Conservation (phyloP, 2,888 invertebrate species). For the Pasiphila rectangulata region DNA sequence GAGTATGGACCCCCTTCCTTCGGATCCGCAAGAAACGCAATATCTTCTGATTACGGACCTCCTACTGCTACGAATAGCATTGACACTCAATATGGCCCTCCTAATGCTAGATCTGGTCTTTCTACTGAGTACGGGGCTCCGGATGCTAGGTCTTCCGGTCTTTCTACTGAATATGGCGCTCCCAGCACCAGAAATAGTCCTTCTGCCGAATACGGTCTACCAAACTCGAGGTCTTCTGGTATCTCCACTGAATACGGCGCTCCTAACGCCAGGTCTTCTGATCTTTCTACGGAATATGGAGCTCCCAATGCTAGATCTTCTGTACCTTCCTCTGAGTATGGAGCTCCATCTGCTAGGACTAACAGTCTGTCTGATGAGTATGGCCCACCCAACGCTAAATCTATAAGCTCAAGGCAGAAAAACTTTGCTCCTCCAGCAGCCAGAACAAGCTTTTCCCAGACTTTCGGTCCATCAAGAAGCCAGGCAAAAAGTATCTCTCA, state of each 20-base stretch:
- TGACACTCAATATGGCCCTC: conserved; percentile 5
- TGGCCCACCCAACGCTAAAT: conserved; percentile 2
- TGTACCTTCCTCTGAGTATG: conserved; percentile 6
- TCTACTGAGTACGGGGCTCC: conserved; percentile 1
- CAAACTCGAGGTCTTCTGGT: conserved; percentile 12
- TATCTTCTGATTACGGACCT: conserved; percentile 9
- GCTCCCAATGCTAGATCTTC: conserved; percentile 2
- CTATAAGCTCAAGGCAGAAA: conserved; percentile 19
- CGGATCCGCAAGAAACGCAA: conserved; percentile 8
- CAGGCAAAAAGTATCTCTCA: conserved; percentile 22
- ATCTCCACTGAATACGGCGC: not conserved
- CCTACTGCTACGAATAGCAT: conserved; percentile 6
- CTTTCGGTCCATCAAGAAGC: conserved; percentile 29
- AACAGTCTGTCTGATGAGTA: conserved; percentile 4
- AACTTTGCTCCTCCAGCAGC: conserved; percentile 22
- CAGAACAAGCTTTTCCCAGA: conserved; percentile 25
- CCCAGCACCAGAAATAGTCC: conserved; percentile 2
- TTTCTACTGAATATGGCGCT: conserved; percentile 6
- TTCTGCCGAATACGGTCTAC: conserved; percentile 3
- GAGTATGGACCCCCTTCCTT: conserved; percentile 20
- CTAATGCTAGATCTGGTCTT: conserved; percentile 6
- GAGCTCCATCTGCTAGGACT: conserved; percentile 8
- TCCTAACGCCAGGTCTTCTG: conserved; percentile 2
- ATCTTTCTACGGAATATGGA: conserved; percentile 6
- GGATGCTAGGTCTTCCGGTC: conserved; percentile 1